Evolutionary conservation across 2,797 vertebrate genomes (phyloP).

Genomic region (Gymnopithys bicolor): DNA sequence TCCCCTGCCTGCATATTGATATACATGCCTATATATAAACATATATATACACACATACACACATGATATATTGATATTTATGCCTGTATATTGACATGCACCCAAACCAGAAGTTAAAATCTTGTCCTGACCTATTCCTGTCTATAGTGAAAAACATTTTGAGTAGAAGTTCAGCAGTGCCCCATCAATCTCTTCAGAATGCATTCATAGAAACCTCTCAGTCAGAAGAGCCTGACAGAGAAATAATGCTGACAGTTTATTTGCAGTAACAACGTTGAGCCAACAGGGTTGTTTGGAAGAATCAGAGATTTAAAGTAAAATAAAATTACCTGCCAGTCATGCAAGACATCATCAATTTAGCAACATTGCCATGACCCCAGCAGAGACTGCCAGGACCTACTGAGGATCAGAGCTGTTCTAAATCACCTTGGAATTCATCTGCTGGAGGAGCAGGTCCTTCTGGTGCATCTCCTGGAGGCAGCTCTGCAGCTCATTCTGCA

Average conservation of each 20-base stretch:
- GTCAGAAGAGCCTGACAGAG: neutral
- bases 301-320: neutral
- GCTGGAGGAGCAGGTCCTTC: constrained; percentile 83
- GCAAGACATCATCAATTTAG: neutral
- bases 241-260: neutral
- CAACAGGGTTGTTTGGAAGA: neutral
- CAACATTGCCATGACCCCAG: neutral
- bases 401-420: neutral
- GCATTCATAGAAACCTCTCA: neutral
- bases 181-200: neutral
- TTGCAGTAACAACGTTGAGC: neutral
- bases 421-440: constrained; percentile 83
- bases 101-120: neutral
- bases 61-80: no score
- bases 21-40: no score
- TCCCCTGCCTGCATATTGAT: neutral
- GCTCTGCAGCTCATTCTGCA: constrained; percentile 81
- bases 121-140: neutral
- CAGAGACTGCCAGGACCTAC: neutral
- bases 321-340: neutral
- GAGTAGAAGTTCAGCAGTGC: neutral
- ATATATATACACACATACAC: no score
- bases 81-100: neutral
- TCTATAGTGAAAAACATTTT: neutral
- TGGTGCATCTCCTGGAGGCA: constrained; percentile 87